Evolutionary conservation across 2,888 invertebrate genomes (phyloP), one percentile per base, ranked within the genome.

Genomic region (Heliconius ismenius): DNA sequence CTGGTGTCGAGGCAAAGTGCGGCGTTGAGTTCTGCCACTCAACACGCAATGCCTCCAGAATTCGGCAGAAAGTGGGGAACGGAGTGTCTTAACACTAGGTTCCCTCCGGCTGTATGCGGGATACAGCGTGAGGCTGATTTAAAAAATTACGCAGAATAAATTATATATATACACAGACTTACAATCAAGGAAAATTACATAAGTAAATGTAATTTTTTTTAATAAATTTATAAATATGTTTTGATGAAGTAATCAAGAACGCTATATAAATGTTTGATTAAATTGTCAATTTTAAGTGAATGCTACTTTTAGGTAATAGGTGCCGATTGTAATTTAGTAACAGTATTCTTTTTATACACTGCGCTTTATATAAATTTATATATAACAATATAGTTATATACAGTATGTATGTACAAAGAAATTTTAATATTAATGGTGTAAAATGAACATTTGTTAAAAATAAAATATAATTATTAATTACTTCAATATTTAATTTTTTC

Each of bases 281-380:
- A 28, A 65, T 72, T n/a, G 72, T 76, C 76, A 76, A 72, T 72
- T 76, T 74, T 58, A 28, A 64, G 15, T 15, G 10, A 60, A 76
- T 72, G 64, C 72, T 36, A 72, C 58, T 54, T 64, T 58, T 58
- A 39, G 74, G 58, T 63, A 36, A 69, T 74, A 77, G 69, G 65
- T 60, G 58, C 65, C 70, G 32, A 62, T 73, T 74, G 43, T 69
- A 70, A 74, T 36, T 18, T 78, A 78, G 74, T 54, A 78, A 69
- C 74, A 76, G 74, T 74, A 74, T 78, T 76, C 70, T 74, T 62
- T 39, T 65, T 67, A 67, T 65, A 75, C 39, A 60, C 32, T 32
- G 24, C 60, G 15, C 36, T 60, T 60, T 58, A 24, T 32, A 36
- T 21, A 24, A 13, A 49, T 68, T 18, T 32, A 18, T 36, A 36